Base-by-base conservation (phyloP, 2,113 vertebrate species). In the Elanoides forficatus region DNA sequence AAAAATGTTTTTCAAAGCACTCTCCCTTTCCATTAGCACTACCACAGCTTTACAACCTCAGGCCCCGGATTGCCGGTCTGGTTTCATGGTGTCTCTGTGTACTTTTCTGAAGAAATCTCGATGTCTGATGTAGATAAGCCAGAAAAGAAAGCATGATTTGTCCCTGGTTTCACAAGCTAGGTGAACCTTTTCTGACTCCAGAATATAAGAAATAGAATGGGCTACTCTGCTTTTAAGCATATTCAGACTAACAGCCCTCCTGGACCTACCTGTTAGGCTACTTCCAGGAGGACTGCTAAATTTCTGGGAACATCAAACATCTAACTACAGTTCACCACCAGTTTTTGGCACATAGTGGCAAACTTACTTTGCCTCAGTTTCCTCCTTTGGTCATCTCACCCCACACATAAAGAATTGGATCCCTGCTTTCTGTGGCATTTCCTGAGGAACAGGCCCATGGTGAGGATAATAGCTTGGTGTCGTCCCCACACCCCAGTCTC, bases 11-110 rank as follows among this genome's bases (percentile, higher is more conserved):
- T 25, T 59, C 32, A 55, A 58, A 83, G 43, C 52, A 38, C 43
- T 68, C 32, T 89, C 27, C 48, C 48, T 27, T 84, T 59, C 87
- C 72, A 38, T 34, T 23, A 55, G 53, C 56, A 11, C 81, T 32
- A 2, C 34, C 3, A 10, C 71, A 40, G 58, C 18, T 53, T 38
- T 16, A 62, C 10, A 67, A 3, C 47, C 67, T 53, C 86, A 22
- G n/a, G 36, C 76, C 71, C 1, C 1, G 0, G 0, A 22, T 2
- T 8, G 43, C 40, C 4, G 2, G 9, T 21, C 22, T 1, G 15
- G 47, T 86, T 71, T 38, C 53, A 26, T n/a, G 58, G 14, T 43
- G 75, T 19, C 80, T 75, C 40, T 3, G 0, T 9, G 30, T 29
- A 42, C 45, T 48, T 48, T 36, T 47, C 73, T 34, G 32, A 67